Conservation (phyloP, 2,797 vertebrate genomes). For the Girardinus metallicus region DNA sequence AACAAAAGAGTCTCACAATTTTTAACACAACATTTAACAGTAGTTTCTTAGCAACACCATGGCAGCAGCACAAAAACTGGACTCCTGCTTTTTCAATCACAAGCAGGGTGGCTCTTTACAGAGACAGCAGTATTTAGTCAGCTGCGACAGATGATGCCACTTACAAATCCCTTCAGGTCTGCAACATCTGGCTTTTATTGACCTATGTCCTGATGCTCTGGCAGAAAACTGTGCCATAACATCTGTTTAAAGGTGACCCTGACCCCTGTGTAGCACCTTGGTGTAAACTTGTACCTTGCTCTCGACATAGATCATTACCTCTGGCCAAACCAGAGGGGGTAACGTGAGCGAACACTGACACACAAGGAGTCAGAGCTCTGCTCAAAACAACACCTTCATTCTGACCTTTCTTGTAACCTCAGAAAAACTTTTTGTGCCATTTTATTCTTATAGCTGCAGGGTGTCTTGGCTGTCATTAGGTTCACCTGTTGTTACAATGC, state of each 20-base stretch:
- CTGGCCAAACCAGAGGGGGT: slow-evolving; percentile 46
- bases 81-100: slow-evolving; percentile 29
- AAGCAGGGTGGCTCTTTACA: slow-evolving; percentile 50
- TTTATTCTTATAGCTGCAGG: slow-evolving; percentile 26
- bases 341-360: slow-evolving; percentile 39
- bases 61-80: slow-evolving; percentile 45
- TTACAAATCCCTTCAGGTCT: slow-evolving; percentile 52
- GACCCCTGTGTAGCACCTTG: slow-evolving; percentile 51
- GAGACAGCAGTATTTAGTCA: slow-evolving; percentile 65
- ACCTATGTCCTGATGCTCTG: slow-evolving; percentile 56
- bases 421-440: slow-evolving; percentile 25
- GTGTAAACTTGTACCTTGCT: slow-evolving; percentile 59
- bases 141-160: slow-evolving; percentile 57
- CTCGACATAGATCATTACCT: slow-evolving; percentile 71
- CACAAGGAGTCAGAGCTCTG: slow-evolving; percentile 53
- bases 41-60: slow-evolving; percentile 46
- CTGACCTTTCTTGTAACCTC: slow-evolving; percentile 50
- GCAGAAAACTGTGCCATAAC: slow-evolving; percentile 61
- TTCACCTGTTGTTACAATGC: slow-evolving; percentile 8
- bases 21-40: slow-evolving; percentile 22
- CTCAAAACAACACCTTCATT: slow-evolving; percentile 65
- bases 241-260: slow-evolving; percentile 79
- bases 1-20: slow-evolving; percentile 13
- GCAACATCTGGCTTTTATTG: slow-evolving; percentile 74
- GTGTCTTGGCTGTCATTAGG: slow-evolving; percentile 11